phyloP scores from a whole-genome alignment of 2,797 vertebrate species.

The Dromococcyx pavoninus region DNA sequence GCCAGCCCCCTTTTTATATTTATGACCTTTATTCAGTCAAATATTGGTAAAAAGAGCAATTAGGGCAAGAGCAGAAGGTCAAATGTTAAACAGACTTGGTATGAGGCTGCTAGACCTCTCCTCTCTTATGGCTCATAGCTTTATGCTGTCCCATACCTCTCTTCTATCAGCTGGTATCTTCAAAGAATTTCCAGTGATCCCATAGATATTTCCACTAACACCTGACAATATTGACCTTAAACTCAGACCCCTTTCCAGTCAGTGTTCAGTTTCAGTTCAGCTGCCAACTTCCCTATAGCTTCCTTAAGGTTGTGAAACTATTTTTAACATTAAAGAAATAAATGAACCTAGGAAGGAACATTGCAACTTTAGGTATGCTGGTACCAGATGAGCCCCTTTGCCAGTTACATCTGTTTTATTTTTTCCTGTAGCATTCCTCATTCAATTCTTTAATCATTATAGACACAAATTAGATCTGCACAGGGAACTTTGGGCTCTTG shows the following conservation, averaged over 20 bases:
- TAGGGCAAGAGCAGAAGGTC: background rate
- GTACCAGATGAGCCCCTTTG: background rate
- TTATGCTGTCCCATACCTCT: background rate
- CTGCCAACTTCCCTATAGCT: background rate
- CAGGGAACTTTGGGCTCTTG: background rate
- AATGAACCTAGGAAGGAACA: background rate
- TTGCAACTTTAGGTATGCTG: background rate
- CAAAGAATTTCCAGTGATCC: background rate
- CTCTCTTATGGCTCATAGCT: background rate
- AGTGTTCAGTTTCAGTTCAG: background rate
- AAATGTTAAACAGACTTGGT: background rate
- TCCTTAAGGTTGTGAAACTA: background rate
- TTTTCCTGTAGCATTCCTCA: background rate
- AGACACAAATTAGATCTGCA: constrained; percentile 44
- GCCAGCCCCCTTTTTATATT: background rate
- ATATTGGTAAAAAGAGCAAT: background rate
- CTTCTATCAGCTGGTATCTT: background rate
- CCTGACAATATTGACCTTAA: background rate
- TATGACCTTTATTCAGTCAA: background rate
- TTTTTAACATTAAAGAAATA: constrained; percentile 3
- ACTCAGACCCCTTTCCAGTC: background rate
- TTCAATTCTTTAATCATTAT: background rate
- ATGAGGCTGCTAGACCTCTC: background rate
- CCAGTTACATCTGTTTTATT: constrained; percentile 10
- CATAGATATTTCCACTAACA: background rate